phyloP scores from a whole-genome alignment of 2,113 vertebrate species.

The Leptocoma aspasia region DNA sequence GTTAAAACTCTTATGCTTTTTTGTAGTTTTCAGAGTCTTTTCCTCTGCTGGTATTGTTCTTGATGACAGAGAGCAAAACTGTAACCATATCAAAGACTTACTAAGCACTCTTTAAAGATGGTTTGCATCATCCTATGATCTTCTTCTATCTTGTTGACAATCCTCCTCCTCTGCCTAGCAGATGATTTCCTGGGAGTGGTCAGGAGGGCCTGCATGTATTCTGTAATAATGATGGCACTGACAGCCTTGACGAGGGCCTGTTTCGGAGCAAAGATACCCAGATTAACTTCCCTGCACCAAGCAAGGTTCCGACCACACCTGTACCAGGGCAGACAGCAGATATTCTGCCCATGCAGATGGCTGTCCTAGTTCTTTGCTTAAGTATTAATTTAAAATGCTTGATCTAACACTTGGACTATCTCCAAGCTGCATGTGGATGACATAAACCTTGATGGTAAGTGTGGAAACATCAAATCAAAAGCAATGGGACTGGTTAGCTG shows the following conservation, averaged over 20 bases:
- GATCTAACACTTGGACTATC: neutral
- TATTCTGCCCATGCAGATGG: neutral
- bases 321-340: neutral
- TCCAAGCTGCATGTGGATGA: neutral
- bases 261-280: neutral
- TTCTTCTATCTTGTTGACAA: conserved; percentile 39
- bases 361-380: neutral
- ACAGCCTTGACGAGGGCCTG: conserved; percentile 16
- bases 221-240: neutral
- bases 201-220: conserved; percentile 48
- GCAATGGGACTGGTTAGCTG: neutral
- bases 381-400: neutral
- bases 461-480: neutral
- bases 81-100: conserved; percentile 52
- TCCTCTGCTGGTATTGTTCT: neutral
- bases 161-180: neutral
- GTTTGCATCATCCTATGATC: conserved; percentile 35
- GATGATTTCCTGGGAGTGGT: conserved; percentile 27
- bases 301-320: neutral
- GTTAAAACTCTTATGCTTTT: neutral
- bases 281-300: neutral
- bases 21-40: neutral
- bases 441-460: neutral
- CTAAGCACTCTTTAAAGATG: conserved; percentile 38
- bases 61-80: neutral